Base-by-base conservation (phyloP, 2,888 invertebrate genomes). In the Lasiommata megera region DNA sequence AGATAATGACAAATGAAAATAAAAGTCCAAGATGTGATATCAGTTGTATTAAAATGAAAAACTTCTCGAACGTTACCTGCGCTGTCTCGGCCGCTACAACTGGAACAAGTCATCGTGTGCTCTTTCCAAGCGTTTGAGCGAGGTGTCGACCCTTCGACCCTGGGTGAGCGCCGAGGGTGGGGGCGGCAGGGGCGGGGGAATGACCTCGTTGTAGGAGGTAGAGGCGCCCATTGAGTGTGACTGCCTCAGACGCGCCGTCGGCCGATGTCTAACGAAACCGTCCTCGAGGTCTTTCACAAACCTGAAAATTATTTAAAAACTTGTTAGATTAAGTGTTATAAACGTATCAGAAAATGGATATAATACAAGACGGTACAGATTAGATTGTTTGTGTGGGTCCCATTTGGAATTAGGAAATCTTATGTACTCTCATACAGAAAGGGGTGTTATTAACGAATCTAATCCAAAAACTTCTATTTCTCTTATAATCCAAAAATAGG, bases 61-160 rank as follows among this genome's bases (percentile, higher is more conserved):
- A 31, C 1, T 31, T 31, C 1, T 11, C 1, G 23, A 0, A 1
- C n/a, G 48, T 44, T 54, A 84, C 89, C 88, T 88, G 88, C 89
- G 89, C 89, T 82, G 85, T 68, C 71, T 83, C 82, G 82, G 77
- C 81, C 93, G 95, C 95, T 97, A 97, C 94, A 97, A 95, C 87
- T 97, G 96, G 83, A 97, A 97, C 77, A 97, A 93, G 80, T 97
- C 97, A 72, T 97, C 97, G 77, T 97, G 97, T 74, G 95, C 94
- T 71, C 95, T 93, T 85, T 97, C 96, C 65, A 96, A 92, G 72
- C 95, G 94, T 79, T 95, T 94, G 65, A 97, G 84, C 5, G 97
- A 97, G 65, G 94, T 95, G 78, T 95, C 94, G 18, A 97, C 94
- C 72, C 94, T 93, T 67, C 94, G 93, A 36, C 96, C 95, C 80